Conservation (phyloP, 1,140 invertebrate genomes). For the Geopemphigus sp. region DNA sequence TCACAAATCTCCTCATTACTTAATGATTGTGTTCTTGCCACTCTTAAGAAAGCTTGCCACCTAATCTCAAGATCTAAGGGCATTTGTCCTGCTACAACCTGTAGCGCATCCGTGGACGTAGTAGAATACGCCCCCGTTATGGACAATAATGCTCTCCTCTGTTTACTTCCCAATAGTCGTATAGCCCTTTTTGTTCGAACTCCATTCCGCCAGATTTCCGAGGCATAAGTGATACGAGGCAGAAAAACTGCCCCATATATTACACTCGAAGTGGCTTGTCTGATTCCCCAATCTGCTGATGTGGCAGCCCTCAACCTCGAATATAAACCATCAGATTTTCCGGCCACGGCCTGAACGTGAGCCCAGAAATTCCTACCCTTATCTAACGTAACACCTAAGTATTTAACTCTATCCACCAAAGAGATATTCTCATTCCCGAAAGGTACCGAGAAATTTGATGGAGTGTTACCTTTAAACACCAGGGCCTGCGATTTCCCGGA, state of each 20-base stretch:
- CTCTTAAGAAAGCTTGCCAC: background rate
- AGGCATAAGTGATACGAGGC: background rate
- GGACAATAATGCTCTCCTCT: background rate
- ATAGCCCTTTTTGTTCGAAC: background rate
- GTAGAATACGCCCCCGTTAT: background rate
- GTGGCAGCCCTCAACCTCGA: background rate
- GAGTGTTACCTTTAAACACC: background rate
- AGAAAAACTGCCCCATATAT: background rate
- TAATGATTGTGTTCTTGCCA: background rate
- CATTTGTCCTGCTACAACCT: background rate
- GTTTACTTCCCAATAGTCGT: background rate
- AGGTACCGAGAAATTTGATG: background rate
- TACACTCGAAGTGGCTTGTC: background rate
- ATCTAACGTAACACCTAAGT: background rate
- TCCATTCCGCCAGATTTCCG: background rate
- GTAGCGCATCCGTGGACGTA: background rate
- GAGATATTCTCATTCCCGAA: background rate
- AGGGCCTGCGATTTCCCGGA: background rate
- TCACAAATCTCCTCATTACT: too few relatives aligned
- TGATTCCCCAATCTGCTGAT: background rate
- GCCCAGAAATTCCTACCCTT: background rate
- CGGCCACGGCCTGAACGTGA: background rate
- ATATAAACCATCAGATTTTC: background rate
- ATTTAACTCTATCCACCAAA: background rate
- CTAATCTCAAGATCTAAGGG: background rate